A percentile compares a stretch with the other conserved stretches of the same genome.
Evolutionary conservation across 2,797 vertebrate species (phyloP).

Genomic region (Typhlichthys eigenmanni): DNA sequence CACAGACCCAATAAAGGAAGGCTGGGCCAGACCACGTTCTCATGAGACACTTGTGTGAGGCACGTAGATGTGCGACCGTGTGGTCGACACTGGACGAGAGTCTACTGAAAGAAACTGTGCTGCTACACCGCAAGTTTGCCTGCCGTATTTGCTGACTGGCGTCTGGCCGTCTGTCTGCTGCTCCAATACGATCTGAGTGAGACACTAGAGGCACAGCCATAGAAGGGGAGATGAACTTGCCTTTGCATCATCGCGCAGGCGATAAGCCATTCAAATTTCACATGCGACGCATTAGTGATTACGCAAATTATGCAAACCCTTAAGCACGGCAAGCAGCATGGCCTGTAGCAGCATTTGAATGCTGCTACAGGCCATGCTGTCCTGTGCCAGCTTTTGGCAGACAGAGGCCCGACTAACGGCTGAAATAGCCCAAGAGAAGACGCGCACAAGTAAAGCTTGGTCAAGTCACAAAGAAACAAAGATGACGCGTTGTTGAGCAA

Average conservation of each 20-base stretch:
- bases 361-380: constrained; percentile 37
- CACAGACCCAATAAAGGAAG: too few relatives aligned
- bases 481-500: background rate
- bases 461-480: constrained; percentile 2
- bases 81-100: background rate
- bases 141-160: background rate
- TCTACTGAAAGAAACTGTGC: constrained; percentile 9
- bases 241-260: constrained; percentile 13
- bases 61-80: constrained; percentile 32
- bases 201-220: constrained; percentile 5
- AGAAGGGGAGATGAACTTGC: constrained; percentile 7
- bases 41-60: background rate
- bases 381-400: constrained; percentile 34
- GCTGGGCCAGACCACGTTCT: background rate
- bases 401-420: constrained; percentile 8
- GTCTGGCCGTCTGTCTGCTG: constrained; percentile 6
- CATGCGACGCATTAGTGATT: constrained; percentile 3
- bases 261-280: constrained; percentile 18
- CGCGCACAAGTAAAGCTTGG: constrained; percentile 3
- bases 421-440: constrained; percentile 29
- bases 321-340: background rate
- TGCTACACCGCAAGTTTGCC: background rate
- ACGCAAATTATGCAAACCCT: constrained; percentile 9
- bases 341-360: constrained; percentile 39
- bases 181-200: constrained; percentile 9